These are phyloP conservation scores for Papilio polyxenes DNA, from an alignment of 1,140 invertebrate genomes.

Conservation along the genomic window DNA sequence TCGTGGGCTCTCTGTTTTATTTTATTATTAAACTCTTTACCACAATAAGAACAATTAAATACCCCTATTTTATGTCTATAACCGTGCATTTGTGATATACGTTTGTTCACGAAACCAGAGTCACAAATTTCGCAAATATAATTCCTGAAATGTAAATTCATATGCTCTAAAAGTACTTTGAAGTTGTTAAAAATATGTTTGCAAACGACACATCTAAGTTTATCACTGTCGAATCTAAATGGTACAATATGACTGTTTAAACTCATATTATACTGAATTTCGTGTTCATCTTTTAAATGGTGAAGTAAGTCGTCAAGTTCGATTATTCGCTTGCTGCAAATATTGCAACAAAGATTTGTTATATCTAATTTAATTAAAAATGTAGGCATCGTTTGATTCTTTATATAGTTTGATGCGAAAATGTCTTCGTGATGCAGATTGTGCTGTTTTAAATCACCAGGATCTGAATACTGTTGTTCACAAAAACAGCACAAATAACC, in stretches of 20 bases:
- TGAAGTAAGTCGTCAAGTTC: constrained; percentile 48
- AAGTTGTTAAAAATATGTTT: constrained; percentile 59
- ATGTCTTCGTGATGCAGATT: constrained; percentile 52
- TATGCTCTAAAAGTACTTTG: constrained; percentile 64
- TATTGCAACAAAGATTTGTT: constrained; percentile 55
- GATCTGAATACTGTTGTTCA: constrained; percentile 46
- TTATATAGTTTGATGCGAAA: constrained; percentile 49
- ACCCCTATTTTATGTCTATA: constrained; percentile 62
- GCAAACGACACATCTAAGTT: constrained; percentile 55
- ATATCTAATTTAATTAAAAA: constrained; percentile 65
- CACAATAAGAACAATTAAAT: constrained; percentile 57
- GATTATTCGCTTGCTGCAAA: constrained; percentile 47
- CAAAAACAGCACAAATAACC: constrained; percentile 59
- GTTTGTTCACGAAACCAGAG: constrained; percentile 60
- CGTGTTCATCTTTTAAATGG: constrained; percentile 54
- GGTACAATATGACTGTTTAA: constrained; percentile 61
- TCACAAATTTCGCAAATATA: constrained; percentile 61
- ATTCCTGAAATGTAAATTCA: constrained; percentile 66
- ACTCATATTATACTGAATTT: constrained; percentile 46
- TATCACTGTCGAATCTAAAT: constrained; percentile 54
- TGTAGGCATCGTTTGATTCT: constrained; percentile 43
- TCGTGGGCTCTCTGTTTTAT: constrained; percentile 63
- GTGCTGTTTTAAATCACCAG: constrained; percentile 57
- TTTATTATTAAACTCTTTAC: constrained; percentile 59
- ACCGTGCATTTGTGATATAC: constrained; percentile 54